Conservation (phyloP, 2,797 vertebrate species). For the Darevskia nairensis region DNA sequence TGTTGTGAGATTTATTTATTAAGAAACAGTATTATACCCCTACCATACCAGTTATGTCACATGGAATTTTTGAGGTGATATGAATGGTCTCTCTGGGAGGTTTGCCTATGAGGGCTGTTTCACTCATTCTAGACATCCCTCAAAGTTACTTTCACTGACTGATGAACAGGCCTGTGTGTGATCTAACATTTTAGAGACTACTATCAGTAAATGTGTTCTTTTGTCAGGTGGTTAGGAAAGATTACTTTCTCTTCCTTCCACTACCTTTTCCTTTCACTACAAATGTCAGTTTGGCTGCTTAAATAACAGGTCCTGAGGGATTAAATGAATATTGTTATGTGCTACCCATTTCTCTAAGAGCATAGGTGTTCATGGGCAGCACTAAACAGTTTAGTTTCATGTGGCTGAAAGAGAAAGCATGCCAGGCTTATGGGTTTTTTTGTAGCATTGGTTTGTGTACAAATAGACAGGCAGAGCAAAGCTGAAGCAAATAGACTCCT, state of each 20-base stretch:
- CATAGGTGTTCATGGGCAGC: not conserved
- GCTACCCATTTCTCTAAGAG: not conserved
- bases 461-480: not conserved
- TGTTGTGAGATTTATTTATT: not conserved
- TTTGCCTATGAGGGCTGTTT: slow-evolving; percentile 1
- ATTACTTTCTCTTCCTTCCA: not conserved
- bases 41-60: not conserved
- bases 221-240: slow-evolving; percentile 18
- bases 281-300: slow-evolving; percentile 36
- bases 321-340: slow-evolving; percentile 49
- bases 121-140: not conserved
- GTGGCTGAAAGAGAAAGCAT: not conserved
- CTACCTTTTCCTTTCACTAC: slow-evolving; percentile 2
- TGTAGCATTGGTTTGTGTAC: not conserved
- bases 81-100: not conserved
- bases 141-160: not conserved
- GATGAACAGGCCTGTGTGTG: not conserved
- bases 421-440: not conserved
- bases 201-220: slow-evolving; percentile 8
- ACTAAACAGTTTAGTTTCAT: not conserved
- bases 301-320: slow-evolving; percentile 38
- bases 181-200: slow-evolving; percentile 2
- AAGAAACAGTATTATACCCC: not conserved
- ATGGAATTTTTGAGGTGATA: not conserved
- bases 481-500: not conserved